These are phyloP conservation scores for Brachypodius melanocephalos DNA, from an alignment of 2,113 vertebrate genomes.

Conservation along the genomic window DNA sequence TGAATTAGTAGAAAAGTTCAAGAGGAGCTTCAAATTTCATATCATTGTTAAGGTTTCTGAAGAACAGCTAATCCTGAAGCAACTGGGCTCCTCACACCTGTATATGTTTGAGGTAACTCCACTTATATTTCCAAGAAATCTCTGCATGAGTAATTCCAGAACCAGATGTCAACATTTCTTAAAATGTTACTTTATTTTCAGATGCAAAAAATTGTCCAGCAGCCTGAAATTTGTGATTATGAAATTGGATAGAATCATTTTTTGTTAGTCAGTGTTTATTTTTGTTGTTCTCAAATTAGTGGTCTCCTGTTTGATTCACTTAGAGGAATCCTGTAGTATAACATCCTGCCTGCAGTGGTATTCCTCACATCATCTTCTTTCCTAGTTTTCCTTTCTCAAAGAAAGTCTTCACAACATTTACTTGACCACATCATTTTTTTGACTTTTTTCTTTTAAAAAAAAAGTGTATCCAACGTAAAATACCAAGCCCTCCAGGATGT, in stretches of 20 bases:
- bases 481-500: not conserved
- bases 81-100: conserved; percentile 73
- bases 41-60: conserved; percentile 84
- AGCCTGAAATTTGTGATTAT: not conserved
- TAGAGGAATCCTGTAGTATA: not conserved
- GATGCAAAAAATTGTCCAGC: not conserved
- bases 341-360: not conserved
- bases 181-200: conserved; percentile 19
- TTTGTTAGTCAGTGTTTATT: not conserved
- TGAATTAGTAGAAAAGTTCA: conserved; percentile 98
- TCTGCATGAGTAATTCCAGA: conserved; percentile 5
- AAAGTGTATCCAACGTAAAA: not conserved
- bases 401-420: not conserved
- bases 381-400: not conserved
- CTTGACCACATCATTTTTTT: not conserved
- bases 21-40: conserved; percentile 90
- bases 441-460: not conserved
- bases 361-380: not conserved
- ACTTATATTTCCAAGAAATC: conserved; percentile 65
- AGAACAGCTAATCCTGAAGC: conserved; percentile 85
- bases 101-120: conserved; percentile 64
- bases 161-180: not conserved
- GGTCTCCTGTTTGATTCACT: not conserved
- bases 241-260: not conserved
- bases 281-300: not conserved